Base-by-base conservation (phyloP, 30 jellyfish, hydroid and myxozoan species). In the Aurelia sp. region DNA sequence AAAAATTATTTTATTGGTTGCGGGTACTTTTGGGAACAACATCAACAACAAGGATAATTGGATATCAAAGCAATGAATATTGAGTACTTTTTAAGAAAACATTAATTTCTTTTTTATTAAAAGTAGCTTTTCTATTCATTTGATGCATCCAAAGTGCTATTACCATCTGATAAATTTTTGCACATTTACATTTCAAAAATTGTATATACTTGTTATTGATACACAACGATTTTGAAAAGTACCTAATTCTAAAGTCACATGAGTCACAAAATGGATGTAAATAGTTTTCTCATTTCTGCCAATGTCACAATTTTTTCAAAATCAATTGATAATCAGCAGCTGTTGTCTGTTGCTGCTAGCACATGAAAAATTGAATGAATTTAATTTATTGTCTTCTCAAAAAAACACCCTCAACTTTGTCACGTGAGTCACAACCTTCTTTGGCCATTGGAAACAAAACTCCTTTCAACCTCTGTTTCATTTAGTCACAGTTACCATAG, bases 381-480 rank as follows among this genome's bases (percentile, higher is more conserved):
- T 20, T 22, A n/a, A 67, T 1, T n/a, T 33, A 67, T 13, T 6
- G 40, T 67, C 57, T 67, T 67, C 9, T 20, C 57, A 67, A 67
- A 47, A n/a, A 67, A 67, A 47, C 65, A 67, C 78, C 78, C 57
- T 67, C 52, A 67, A 22, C 13, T 67, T 67, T 22, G 78, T 67
- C 78, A 67, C 78, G n/a, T 3, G 78, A 67, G 78, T 67, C 78
- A 67, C 78, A 67, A 33, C 53, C 48, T 16, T 20, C 51, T 67
- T 16, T 67, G 78, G 17, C 13, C 78, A 67, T 20, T 9, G 12
- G 78, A 24, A 9, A 22, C 13, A 3, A 13, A 67, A 16, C 52
- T 27, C 17, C 51, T 18, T 18, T 63, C 2, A 18, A 15, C 31
- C 31, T n/a, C n/a, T 63, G 16, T 67, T 33, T 67, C 78, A 67